Percentiles rank a stretch among this genome's conserved stretches.
Evolutionary conservation across 2,888 invertebrate species (phyloP).

Genomic region (Harmothoe impar): DNA sequence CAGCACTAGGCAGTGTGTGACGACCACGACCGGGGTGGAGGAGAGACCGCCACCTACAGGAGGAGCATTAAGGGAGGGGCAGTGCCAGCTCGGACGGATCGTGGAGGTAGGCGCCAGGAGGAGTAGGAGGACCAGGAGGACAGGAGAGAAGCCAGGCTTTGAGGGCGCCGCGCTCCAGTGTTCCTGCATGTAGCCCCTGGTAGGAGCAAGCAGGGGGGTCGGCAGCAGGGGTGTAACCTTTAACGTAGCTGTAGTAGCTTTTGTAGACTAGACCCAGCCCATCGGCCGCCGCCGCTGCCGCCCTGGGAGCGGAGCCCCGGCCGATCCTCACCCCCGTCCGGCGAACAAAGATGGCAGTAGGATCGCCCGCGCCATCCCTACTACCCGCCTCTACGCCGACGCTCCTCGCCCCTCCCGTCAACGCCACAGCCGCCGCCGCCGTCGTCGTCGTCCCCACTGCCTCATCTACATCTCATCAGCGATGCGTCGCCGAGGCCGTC

Average conservation of each 20-base stretch:
- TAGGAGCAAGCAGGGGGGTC: not conserved
- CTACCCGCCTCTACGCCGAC: not conserved
- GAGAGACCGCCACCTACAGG: slow-evolving; percentile 7
- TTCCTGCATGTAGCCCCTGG: not conserved
- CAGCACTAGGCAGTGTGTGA: not conserved
- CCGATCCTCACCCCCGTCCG: not conserved
- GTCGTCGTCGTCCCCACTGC: not conserved
- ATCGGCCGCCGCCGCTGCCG: not conserved
- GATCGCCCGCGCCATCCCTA: not conserved
- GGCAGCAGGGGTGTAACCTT: not conserved
- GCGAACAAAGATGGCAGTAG: slow-evolving; percentile 9
- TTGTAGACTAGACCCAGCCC: not conserved
- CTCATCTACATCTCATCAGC: slow-evolving; percentile 34
- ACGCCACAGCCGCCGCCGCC: not conserved
- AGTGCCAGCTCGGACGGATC: not conserved
- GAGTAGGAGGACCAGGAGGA: no score
- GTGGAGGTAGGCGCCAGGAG: not conserved
- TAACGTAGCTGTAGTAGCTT: slow-evolving; percentile 12
- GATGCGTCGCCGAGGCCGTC: slow-evolving; percentile 13
- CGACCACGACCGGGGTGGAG: not conserved
- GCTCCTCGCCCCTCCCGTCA: not conserved
- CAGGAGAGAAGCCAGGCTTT: not conserved
- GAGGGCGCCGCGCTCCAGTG: not conserved
- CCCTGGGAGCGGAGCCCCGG: not conserved
- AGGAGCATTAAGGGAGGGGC: not conserved